These are phyloP conservation scores for Brachypalpus laphriformis DNA, from an alignment of 2,888 invertebrate genomes.

Conservation along the genomic window DNA sequence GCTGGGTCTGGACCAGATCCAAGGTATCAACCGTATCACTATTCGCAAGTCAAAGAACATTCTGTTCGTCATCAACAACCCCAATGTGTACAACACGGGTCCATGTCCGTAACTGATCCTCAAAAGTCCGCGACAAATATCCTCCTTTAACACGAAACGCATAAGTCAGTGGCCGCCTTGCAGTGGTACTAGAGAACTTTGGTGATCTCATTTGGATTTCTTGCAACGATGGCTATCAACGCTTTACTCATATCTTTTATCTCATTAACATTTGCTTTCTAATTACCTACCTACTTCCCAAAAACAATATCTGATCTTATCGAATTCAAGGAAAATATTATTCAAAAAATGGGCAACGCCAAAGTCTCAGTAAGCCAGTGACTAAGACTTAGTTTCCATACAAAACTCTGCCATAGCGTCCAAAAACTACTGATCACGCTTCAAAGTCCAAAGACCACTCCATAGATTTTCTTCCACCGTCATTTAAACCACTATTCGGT, in stretches of 20 bases:
- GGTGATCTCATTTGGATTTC: too few relatives aligned
- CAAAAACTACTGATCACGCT: slow-evolving; percentile 7
- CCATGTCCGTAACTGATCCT: too few relatives aligned
- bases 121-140: too few relatives aligned
- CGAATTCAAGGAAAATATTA: neutral
- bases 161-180: too few relatives aligned
- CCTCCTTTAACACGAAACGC: too few relatives aligned
- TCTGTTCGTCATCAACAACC: slow-evolving; percentile 98
- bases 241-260: too few relatives aligned
- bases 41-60: slow-evolving; percentile 99
- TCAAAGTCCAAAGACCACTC: slow-evolving; percentile 15
- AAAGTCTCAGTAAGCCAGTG: neutral
- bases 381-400: neutral
- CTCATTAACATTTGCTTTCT: neutral
- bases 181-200: too few relatives aligned
- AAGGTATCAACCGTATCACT: slow-evolving; percentile 97
- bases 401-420: neutral
- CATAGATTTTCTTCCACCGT: neutral
- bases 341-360: neutral
- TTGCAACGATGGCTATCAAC: too few relatives aligned
- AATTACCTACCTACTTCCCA: neutral
- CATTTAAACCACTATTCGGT: neutral
- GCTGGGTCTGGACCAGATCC: slow-evolving; percentile 95
- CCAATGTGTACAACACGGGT: slow-evolving; percentile 99
- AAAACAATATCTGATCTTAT: neutral